Base-by-base conservation (phyloP, 1,140 invertebrate genomes). In the Musca vetustissima region DNA sequence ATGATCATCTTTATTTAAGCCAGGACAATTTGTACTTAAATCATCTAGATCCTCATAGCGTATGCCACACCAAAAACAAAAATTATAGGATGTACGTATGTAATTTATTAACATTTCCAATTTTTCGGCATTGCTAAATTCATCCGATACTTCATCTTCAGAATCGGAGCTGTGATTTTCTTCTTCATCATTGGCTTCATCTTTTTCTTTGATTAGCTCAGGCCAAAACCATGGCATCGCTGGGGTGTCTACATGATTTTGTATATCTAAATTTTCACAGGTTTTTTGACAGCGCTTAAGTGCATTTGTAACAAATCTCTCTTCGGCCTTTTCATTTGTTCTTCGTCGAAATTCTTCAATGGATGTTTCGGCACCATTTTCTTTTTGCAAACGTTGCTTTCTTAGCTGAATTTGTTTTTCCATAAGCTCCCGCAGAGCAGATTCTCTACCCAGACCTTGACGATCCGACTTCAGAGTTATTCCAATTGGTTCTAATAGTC, bases 11-110 rank as follows among this genome's bases (percentile, higher is more conserved):
- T 87, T 82, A 57, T 85, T 86, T 50, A 76, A 78, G 9, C 91
- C 91, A 14, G 91, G 90, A 83, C 91, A 93, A 76, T 87, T 87
- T n/a, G 81, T 75, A 57, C 75, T 76, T 67, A 92, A 78, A 79
- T 92, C 91, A 25, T 88, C 83, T 15, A 81, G 74, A 82, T 88
- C 85, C 55, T 89, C 83, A 77, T 87, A 92, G 49, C 84, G 85
- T 13, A 86, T 86, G 49, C 89, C 90, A 85, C 92, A 94, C 90
- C 92, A 93, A 52, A 92, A 86, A 76, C 92, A 94, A 79, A 93
- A 93, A 48, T 85, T 84, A 78, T 93, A 88, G n/a, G 85, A 87
- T 4, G 82, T 84, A 67, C 92, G 85, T 22, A 94, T 81, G 80
- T 93, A 92, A 43, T 84, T 78, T 0, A 88, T 90, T 21, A 94